Conservation (phyloP, 2,888 invertebrate species). For the Spodoptera exigua region DNA sequence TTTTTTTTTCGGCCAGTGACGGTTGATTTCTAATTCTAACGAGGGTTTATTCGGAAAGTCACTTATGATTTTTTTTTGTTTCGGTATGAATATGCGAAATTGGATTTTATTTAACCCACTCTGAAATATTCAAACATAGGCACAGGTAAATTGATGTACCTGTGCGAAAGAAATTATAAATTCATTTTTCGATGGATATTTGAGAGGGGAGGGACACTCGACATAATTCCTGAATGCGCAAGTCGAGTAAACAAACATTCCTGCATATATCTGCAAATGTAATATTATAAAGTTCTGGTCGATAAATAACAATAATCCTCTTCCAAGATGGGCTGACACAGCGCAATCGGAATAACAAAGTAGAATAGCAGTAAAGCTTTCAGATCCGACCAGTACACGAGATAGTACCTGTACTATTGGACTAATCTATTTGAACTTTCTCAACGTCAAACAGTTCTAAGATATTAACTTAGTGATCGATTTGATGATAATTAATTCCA, state of each 20-base stretch:
- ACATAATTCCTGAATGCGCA: conserved; percentile 12
- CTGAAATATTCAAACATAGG: conserved; percentile 46
- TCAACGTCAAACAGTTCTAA: neutral
- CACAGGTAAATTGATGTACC: conserved; percentile 29
- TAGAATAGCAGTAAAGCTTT: conserved; percentile 2
- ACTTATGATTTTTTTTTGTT: conserved; percentile 63
- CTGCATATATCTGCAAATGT: conserved; percentile 3
- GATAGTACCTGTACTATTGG: neutral
- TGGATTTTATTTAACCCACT: conserved; percentile 50
- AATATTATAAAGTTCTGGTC: conserved; percentile 11
- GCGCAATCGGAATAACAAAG: conserved; percentile 29
- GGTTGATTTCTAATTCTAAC: conserved; percentile 85
- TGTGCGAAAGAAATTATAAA: conserved; percentile 25
- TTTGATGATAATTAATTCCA: too few relatives aligned
- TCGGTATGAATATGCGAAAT: conserved; percentile 54
- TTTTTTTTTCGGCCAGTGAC: conserved; percentile 83
- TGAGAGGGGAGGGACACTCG: neutral
- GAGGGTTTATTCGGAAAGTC: conserved; percentile 75
- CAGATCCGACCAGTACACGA: too few relatives aligned
- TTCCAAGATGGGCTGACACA: conserved; percentile 24
- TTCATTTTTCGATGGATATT: conserved; percentile 18
- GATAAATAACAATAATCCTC: conserved; percentile 17
- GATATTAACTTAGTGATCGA: neutral
- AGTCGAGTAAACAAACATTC: conserved; percentile 21
- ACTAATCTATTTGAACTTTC: conserved; percentile 9